Conservation (phyloP, 2,113 vertebrate genomes). For the Serranochromis macrocephalus region DNA sequence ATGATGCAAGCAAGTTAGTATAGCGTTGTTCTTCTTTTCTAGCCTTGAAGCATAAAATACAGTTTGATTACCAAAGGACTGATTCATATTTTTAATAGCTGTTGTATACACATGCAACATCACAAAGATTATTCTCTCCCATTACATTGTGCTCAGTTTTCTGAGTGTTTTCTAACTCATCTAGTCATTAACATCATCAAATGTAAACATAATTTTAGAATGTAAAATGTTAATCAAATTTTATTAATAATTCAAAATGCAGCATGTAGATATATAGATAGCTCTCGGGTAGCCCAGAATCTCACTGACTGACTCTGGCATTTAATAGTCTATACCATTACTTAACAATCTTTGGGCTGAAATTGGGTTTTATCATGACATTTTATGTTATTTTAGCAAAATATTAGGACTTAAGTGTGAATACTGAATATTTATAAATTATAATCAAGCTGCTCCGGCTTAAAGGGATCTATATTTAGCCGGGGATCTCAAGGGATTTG, state of each 20-base stretch:
- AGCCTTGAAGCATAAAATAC: accelerated
- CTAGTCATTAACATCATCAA: background rate
- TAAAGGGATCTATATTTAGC: background rate
- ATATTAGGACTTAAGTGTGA: background rate
- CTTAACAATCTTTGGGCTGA: background rate
- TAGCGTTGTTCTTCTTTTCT: background rate
- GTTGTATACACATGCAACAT: background rate
- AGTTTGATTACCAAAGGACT: background rate
- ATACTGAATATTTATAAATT: background rate
- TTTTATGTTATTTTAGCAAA: background rate
- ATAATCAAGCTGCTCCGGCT: background rate
- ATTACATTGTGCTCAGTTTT: background rate
- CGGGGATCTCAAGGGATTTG: background rate
- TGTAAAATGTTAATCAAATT: background rate
- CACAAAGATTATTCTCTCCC: background rate
- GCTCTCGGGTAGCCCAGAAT: background rate
- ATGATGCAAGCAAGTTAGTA: background rate
- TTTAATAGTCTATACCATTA: background rate
- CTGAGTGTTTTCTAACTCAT: background rate
- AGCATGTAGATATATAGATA: background rate
- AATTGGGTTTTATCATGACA: background rate
- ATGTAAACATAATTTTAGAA: background rate
- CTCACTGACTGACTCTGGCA: background rate
- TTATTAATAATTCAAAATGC: background rate
- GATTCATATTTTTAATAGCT: background rate